Base-by-base conservation (phyloP, 2,888 invertebrate species). In the Synanthedon myopaeformis region DNA sequence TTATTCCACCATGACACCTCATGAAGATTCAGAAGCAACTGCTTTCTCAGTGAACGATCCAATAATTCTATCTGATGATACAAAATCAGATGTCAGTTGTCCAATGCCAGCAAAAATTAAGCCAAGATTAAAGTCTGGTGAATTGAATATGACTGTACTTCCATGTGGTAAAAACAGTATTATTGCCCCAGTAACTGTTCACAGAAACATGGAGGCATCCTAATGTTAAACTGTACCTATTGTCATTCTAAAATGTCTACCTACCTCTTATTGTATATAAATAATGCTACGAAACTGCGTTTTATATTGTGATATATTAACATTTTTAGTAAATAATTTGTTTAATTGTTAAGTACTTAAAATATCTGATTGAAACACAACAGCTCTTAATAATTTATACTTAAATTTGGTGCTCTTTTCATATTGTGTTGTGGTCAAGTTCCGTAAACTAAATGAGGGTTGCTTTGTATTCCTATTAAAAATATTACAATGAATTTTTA, bases 1-100 rank as follows among this genome's bases (percentile, higher is more conserved):
- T 2, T 97, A 97, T 79, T 96, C 96, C 3, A 96, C 96, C 0
- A 96, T 96, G 96, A 96, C 96, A 1, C 95, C 95, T 1, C 95
- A 96, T 65, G 96, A 96, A 69, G 96, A 96, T 70, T 94, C 94
- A 1, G 95, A 96, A 71, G 93, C 94, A 62, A 91, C 94, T 60
- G 93, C 93, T 8, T 92, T 94, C 62, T 93, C 92, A 17, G 88
- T 92, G 8, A 90, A 91, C 51, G 92, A 92, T 64, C 91, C 92
- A 0, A 82, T 89, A 42, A 78, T 92, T 57, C 64, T 86, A 54
- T 86, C 86, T 51, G 86, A 90, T 63, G 87, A 87, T 57, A 86
- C 87, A 0, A 85, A 85, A 57, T 87, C 87, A 63, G 74, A 90
- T 79, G 67, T 90, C 72, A 79, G 92, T 89, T 67, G 92, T 88